Evolutionary conservation across 1,140 invertebrate genomes (phyloP), one percentile per base, ranked within the genome.

Genomic region (Fopius arisanus): DNA sequence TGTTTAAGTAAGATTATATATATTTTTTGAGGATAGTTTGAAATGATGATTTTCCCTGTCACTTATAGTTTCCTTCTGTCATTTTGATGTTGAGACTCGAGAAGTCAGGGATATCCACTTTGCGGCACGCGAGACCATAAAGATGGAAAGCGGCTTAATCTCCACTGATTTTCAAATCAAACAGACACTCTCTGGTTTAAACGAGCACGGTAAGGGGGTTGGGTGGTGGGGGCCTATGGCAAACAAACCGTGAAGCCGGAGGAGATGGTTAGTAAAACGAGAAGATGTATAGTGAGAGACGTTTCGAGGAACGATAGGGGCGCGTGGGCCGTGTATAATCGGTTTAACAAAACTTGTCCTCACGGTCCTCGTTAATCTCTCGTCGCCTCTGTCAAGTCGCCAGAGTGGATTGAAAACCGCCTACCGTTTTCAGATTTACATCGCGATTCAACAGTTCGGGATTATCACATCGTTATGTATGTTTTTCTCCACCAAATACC

Each of bases 121-220:
- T 68, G 37, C 14, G 23, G 37, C 43, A 51, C 40, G 67, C 41
- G 51, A 71, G 33, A 71, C 59, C 21, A 71, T 63, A 65, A 48
- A 69, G 67, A 69, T 72, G 37, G 16, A 37, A 71, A 28, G 9
- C 70, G 41, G 29, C 70, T 72, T 75, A 70, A 75, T 72, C 71
- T 43, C 33, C 59, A 65, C 67, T 73, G 67, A 73, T 73, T 73
- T 68, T 73, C 54, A 76, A 76, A 76, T 74, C 75, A 76, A 76
- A 76, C 40, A 76, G 26, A 67, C 37, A 69, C 28, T 59, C 59
- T 23, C 69, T 5, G 14, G 54, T 29, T 65, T 31, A 16, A 62
- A 73, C 71, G 48, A 7, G 16, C 5, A 48, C 14, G 14, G n/a
- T 23, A 19, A 33, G 66, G 48, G 29, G 16, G 43, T 33, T 31